Evolutionary conservation across 2,797 vertebrate genomes (phyloP), one percentile per base, ranked within the genome.

Genomic region (Heterohyrax brucei): DNA sequence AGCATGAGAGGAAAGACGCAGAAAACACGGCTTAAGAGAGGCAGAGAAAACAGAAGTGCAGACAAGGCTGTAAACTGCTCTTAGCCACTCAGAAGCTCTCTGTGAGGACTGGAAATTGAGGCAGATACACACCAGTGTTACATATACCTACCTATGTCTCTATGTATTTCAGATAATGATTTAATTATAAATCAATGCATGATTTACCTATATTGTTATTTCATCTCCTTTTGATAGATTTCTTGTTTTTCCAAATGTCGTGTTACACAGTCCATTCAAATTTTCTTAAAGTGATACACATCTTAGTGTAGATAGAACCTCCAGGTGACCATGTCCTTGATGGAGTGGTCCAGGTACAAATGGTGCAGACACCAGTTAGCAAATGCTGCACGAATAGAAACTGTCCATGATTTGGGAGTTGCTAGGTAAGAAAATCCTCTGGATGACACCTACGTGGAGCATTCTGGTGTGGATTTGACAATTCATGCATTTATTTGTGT

Each of bases 371-470:
- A 70, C 9, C 26, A 79, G 83, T 79, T 91, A 89, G 24, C 33
- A 87, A 59, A 88, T 46, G 5, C 73, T 82, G 30, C 89, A 46
- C 91, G 76, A 87, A 66, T 44, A 95, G 22, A 21, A 50, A 87
- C 12, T 83, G 13, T 24, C 30, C 61, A 39, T 84, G 24, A 92
- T 89, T 93, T 94, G 30, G 30, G 21, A 62, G 84, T 95, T 96
- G 68, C 91, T 91, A 95, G 61, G 89, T 87, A 93, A 95, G 86
- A 95, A 62, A 84, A 72, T 66, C 70, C 84, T 95, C 53, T 70
- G 94, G 92, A 87, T 33, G 33, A 61, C 83, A 62, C 10, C 44
- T 26, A 26, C 18, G 33, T 13, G 16, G 30, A 16, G 33, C 2
- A 62, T 2, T 59, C 9, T 78, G 33, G 14, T 46, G 18, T 50